Percentiles rank a stretch among this genome's conserved stretches.
Evolutionary conservation across 2,113 vertebrate species (phyloP).

Genomic region (Pterocles burchelli): DNA sequence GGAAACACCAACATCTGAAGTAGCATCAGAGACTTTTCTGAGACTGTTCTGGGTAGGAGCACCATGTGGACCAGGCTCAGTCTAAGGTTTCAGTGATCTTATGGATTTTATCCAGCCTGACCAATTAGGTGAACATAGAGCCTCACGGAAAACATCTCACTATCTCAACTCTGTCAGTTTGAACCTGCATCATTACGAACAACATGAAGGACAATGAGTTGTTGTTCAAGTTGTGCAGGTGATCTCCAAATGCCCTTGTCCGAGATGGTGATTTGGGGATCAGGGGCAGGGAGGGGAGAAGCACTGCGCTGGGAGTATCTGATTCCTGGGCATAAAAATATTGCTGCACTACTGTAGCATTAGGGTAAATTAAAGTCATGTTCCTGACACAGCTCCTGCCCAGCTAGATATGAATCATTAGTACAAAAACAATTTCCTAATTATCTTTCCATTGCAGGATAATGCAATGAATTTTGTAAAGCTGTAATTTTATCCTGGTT

Average conservation of each 20-base stretch:
- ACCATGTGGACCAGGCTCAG: neutral
- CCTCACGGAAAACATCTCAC: neutral
- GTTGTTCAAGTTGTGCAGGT: neutral
- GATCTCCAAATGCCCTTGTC: neutral
- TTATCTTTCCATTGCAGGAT: conserved; percentile 46
- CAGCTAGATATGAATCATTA: conserved; percentile 45
- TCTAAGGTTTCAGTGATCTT: neutral
- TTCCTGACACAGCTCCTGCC: conserved; percentile 13
- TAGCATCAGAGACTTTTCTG: neutral
- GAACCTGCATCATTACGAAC: neutral
- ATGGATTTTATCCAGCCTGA: neutral
- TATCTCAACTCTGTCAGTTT: neutral
- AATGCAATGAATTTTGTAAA: conserved; percentile 18
- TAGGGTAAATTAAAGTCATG: neutral
- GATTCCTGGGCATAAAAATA: neutral
- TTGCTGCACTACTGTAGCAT: neutral
- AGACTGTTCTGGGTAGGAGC: neutral
- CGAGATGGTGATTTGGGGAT: neutral
- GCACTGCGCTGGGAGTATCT: neutral
- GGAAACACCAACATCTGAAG: neutral
- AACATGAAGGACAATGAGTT: neutral
- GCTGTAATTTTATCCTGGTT: conserved; percentile 34
- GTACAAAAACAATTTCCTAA: conserved; percentile 39
- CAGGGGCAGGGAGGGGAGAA: neutral
- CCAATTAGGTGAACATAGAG: neutral